A percentile compares a stretch with the other conserved stretches of the same genome.
Evolutionary conservation across 64 coral and sea anemone species (phyloP).

Genomic region (Actinia tenebrosa): DNA sequence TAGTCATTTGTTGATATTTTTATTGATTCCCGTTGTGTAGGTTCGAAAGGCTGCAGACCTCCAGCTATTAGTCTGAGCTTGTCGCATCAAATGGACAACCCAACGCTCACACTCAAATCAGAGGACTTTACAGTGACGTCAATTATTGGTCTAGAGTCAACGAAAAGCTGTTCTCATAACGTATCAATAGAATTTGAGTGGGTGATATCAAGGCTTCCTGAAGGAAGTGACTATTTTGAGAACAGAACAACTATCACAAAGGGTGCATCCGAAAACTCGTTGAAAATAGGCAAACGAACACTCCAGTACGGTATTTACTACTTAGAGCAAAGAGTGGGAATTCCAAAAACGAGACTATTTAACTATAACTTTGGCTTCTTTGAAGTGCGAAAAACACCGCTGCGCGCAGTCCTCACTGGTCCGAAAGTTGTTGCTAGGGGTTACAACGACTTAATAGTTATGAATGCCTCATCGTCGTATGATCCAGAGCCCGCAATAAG

Average conservation of each 20-base stretch:
- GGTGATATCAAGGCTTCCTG: constrained; percentile 6
- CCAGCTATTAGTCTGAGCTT: background rate
- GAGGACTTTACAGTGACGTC: constrained; percentile 1
- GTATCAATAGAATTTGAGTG: background rate
- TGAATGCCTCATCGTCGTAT: background rate
- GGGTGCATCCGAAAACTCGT: background rate
- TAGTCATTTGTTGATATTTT: background rate
- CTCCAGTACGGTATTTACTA: constrained; percentile 21
- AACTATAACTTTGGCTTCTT: constrained; percentile 23
- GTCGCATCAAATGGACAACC: background rate
- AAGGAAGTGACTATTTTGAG: background rate
- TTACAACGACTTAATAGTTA: background rate
- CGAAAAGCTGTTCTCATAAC: background rate
- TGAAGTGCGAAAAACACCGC: background rate
- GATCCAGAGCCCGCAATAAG: background rate
- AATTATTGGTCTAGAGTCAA: background rate
- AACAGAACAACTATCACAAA: background rate
- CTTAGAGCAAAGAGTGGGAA: constrained; percentile 1
- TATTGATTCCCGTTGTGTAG: background rate
- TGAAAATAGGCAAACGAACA: background rate
- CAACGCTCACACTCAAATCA: background rate
- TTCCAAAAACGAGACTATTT: constrained; percentile 6
- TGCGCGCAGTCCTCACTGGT: background rate
- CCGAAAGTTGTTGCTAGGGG: background rate
- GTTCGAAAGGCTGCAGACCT: constrained; percentile 9